Evolutionary conservation across 2,888 invertebrate species (phyloP).

Genomic region (Petrolisthes cinctipes): DNA sequence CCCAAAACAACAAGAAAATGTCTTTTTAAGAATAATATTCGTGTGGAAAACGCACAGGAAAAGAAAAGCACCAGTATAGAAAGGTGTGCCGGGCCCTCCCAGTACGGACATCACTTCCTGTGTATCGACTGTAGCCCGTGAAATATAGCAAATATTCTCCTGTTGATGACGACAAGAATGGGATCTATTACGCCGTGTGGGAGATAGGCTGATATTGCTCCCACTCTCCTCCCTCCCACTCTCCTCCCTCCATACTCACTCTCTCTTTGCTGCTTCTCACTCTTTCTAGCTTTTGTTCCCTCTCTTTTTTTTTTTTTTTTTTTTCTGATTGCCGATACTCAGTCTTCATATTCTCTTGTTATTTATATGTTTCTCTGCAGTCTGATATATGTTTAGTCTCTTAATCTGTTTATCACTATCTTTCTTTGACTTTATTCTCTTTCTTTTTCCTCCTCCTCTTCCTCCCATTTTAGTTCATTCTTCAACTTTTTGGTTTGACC

Average conservation of each 20-base stretch:
- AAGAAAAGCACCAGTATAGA: not conserved
- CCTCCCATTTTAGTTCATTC: not conserved
- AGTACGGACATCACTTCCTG: not conserved
- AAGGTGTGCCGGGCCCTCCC: not conserved
- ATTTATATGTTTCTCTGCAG: not conserved
- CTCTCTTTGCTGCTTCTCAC: not conserved
- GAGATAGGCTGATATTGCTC: slow-evolving; percentile 18
- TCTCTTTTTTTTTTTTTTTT: not conserved
- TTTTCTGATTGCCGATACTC: not conserved
- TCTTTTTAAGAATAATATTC: too few species aligned
- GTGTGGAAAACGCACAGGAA: not conserved
- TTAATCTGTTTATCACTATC: not conserved
- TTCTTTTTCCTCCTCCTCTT: not conserved
- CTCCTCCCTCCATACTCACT: not conserved
- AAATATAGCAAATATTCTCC: slow-evolving; percentile 11
- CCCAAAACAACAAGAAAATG: too few species aligned
- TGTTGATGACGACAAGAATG: slow-evolving; percentile 30
- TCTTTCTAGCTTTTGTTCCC: not conserved
- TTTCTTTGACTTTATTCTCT: not conserved
- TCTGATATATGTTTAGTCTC: not conserved
- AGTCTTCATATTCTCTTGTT: too few species aligned
- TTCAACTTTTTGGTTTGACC: not conserved
- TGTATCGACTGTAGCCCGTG: not conserved
- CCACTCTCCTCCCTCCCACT: not conserved
- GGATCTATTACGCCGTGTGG: slow-evolving; percentile 9